Evolutionary conservation across 2,113 vertebrate genomes (phyloP).

Genomic region (Phainopepla nitens): DNA sequence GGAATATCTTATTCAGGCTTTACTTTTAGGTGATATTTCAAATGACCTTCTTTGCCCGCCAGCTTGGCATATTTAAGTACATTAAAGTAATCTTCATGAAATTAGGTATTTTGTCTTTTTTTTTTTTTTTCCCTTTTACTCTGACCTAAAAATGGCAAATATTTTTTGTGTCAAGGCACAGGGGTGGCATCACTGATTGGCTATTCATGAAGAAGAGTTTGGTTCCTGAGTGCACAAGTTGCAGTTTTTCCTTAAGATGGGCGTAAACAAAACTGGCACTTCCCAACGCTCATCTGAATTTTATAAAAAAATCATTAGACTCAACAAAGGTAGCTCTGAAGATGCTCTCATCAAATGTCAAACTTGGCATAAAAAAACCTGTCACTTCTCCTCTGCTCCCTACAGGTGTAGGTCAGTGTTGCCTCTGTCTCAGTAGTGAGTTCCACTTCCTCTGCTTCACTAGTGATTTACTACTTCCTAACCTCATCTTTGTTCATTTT

Average conservation of each 20-base stretch:
- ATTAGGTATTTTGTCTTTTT: not conserved
- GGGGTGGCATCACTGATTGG: not conserved
- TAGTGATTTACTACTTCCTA: not conserved
- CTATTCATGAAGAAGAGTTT: not conserved
- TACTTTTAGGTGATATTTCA: slow-evolving; percentile 12
- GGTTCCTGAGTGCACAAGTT: not conserved
- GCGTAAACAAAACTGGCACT: not conserved
- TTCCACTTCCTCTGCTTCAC: not conserved
- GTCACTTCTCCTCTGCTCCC: not conserved
- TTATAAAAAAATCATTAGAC: not conserved
- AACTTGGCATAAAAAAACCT: not conserved
- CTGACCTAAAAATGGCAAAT: not conserved
- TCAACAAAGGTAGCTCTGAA: not conserved
- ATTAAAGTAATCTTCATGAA: not conserved
- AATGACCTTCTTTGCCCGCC: not conserved
- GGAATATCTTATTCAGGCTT: not conserved
- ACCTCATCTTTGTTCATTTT: not conserved
- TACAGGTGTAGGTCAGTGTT: not conserved
- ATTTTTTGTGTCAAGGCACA: not conserved
- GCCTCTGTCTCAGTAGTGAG: not conserved
- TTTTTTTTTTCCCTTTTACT: not conserved
- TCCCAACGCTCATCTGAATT: accelerated
- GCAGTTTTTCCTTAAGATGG: not conserved
- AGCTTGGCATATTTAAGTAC: not conserved
- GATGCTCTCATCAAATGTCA: not conserved